A percentile compares a stretch with the other conserved stretches of the same genome.
phyloP scores from a whole-genome alignment of 1,140 invertebrate genomes.

The Neotoxoptera formosana region DNA sequence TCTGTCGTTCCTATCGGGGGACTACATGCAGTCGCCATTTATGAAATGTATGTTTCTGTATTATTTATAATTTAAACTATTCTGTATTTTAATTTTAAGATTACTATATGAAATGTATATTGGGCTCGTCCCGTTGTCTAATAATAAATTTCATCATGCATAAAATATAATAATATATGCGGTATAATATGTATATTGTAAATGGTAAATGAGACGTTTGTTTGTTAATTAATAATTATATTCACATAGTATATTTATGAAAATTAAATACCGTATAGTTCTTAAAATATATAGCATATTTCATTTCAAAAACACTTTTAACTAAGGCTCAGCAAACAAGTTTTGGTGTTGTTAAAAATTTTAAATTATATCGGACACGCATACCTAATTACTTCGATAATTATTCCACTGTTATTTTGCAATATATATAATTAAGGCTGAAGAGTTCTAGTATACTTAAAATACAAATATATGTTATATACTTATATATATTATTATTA shows the following conservation, averaged over 20 bases:
- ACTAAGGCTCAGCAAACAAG: neutral
- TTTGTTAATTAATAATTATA: conserved; percentile 20
- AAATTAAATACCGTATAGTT: neutral
- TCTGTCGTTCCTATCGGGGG: no score
- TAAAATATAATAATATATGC: neutral
- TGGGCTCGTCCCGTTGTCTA: no score
- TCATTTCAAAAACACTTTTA: neutral
- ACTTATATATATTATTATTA: no score
- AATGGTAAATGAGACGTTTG: neutral
- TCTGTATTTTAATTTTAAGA: no score
- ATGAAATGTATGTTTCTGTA: no score
- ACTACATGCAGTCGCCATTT: no score
- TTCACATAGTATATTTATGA: conserved; percentile 11
- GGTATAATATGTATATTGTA: neutral
- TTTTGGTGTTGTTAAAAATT: neutral
- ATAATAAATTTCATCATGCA: neutral
- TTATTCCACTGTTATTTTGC: neutral
- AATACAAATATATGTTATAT: no score
- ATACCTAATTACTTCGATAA: neutral
- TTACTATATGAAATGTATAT: no score
- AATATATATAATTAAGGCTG: neutral
- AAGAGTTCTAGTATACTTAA: no score
- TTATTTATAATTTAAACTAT: no score
- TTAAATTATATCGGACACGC: neutral
- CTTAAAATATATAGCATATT: neutral